Evolutionary conservation across 2,113 vertebrate genomes (phyloP).

Genomic region (Atlantisia rogersi): DNA sequence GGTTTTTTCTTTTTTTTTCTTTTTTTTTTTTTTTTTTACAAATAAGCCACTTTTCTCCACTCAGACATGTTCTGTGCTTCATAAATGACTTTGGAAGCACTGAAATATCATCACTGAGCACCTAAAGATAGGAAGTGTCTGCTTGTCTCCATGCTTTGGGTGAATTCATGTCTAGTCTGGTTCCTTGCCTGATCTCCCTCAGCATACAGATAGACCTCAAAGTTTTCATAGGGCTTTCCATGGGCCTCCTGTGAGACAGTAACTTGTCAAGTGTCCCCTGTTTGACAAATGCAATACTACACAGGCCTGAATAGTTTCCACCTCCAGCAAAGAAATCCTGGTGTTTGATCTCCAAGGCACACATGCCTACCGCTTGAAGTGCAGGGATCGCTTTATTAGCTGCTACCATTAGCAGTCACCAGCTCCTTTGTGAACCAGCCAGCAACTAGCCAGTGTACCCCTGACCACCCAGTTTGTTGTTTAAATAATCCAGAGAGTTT

Average conservation of each 20-base stretch:
- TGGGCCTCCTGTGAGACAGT: neutral
- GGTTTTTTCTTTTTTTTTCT: no score
- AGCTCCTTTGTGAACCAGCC: constrained; percentile 28
- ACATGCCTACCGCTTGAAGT: neutral
- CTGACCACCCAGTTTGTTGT: constrained; percentile 47
- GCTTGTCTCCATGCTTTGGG: neutral
- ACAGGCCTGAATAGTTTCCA: neutral
- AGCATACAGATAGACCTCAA: neutral
- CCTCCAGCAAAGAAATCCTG: neutral
- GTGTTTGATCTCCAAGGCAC: neutral
- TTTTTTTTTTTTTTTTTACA: no score
- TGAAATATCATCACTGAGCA: neutral
- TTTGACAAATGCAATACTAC: neutral
- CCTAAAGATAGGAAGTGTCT: neutral
- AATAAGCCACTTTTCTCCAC: neutral
- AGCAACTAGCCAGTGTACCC: neutral
- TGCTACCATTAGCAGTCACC: neutral
- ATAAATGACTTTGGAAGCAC: neutral
- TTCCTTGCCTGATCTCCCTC: neutral
- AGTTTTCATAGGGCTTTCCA: neutral
- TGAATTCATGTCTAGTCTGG: neutral
- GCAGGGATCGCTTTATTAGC: neutral
- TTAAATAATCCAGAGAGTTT: constrained; percentile 27
- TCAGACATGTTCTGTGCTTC: neutral
- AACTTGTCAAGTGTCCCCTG: neutral